Conservation (phyloP, 30 jellyfish, hydroid and myxozoan species). For the Mastigias papua region DNA sequence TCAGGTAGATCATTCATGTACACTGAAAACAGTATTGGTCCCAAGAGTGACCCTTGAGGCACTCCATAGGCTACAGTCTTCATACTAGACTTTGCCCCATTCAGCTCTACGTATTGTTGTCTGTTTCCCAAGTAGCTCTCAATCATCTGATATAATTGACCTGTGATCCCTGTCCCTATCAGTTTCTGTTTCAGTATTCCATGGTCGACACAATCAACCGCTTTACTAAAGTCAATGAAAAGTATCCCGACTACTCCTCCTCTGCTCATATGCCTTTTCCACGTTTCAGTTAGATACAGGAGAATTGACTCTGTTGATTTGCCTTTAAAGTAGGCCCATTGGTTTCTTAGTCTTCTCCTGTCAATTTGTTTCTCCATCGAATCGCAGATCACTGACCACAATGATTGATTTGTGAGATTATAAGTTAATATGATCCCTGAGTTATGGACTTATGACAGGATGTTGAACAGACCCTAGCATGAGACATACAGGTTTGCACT, state of each 20-base stretch:
- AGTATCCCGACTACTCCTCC: constrained; percentile 30
- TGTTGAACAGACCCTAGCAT: too few relatives aligned
- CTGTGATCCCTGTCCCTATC: constrained; percentile 21
- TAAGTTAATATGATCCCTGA: too few relatives aligned
- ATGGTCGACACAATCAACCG: constrained; percentile 24
- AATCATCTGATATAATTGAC: constrained; percentile 14
- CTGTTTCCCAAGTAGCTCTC: constrained; percentile 28
- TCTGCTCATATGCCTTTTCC: constrained; percentile 38
- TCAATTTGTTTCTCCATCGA: too few relatives aligned
- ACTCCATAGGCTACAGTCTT: neutral
- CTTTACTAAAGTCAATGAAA: constrained; percentile 19
- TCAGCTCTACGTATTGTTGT: neutral
- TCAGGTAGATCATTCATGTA: too few relatives aligned
- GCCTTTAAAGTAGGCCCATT: constrained; percentile 26
- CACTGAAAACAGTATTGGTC: too few relatives aligned
- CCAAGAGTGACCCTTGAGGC: neutral
- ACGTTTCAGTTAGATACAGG: constrained; percentile 39
- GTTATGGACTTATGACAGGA: too few relatives aligned
- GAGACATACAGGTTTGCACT: too few relatives aligned
- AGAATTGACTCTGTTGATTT: too few relatives aligned
- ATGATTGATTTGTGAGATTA: too few relatives aligned
- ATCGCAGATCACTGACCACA: constrained; percentile 19
- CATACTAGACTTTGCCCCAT: neutral
- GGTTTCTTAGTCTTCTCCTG: constrained; percentile 6
- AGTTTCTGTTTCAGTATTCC: neutral